A percentile compares a stretch with the other conserved stretches of the same genome.
These are phyloP conservation scores for Scalopus aquaticus DNA, from an alignment of 2,113 vertebrate species.

Conservation along the genomic window DNA sequence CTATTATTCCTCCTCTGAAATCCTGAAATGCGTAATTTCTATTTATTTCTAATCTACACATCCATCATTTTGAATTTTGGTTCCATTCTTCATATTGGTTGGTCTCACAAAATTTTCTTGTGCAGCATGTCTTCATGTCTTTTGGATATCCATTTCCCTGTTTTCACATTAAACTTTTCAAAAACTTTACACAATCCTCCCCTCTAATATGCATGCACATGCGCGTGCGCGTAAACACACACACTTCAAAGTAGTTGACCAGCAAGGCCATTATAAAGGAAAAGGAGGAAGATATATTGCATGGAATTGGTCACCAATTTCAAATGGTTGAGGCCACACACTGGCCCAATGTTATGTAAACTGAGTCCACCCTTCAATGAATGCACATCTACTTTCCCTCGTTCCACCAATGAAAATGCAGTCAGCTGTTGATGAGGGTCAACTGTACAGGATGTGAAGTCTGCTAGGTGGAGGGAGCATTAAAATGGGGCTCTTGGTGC, in stretches of 20 bases:
- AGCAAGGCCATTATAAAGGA: background rate
- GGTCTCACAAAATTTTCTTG: constrained; percentile 1
- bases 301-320: background rate
- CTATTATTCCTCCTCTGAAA: constrained; percentile 16
- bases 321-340: background rate
- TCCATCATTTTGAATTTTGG: constrained; percentile 19
- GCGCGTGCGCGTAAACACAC: too few species aligned
- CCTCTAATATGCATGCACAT: background rate
- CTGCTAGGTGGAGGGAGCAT: background rate
- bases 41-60: background rate
- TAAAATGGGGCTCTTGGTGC: background rate
- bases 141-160: constrained; percentile 6
- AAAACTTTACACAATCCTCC: background rate
- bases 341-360: too few species aligned
- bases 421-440: background rate
- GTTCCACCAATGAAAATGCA: background rate
- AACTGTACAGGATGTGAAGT: background rate
- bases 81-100: constrained; percentile 1
- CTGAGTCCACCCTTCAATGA: background rate
- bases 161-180: background rate
- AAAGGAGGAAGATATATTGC: background rate
- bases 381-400: background rate
- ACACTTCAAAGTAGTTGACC: background rate
- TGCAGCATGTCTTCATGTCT: background rate
- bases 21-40: constrained; percentile 1